These are phyloP conservation scores for Megalonaias nervosa DNA, from an alignment of 1,140 invertebrate species.

Conservation along the genomic window DNA sequence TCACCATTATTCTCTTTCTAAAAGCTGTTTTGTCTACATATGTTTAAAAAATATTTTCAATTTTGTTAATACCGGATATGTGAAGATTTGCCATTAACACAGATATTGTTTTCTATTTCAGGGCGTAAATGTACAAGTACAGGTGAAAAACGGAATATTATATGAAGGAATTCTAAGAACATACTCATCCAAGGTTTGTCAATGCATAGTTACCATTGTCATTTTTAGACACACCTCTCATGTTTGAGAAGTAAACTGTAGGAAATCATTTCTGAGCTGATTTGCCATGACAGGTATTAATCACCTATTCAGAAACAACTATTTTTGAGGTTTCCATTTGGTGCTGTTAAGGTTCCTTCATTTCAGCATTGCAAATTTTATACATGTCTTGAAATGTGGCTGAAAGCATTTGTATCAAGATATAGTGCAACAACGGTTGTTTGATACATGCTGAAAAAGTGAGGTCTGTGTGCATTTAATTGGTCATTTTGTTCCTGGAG, in stretches of 20 bases:
- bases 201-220: neutral
- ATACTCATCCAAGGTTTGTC: constrained; percentile 80
- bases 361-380: no score
- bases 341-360: neutral
- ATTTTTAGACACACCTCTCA: neutral
- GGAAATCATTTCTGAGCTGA: neutral
- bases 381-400: no score
- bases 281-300: neutral
- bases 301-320: neutral
- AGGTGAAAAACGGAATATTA: constrained; percentile 84
- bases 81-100: constrained; percentile 33
- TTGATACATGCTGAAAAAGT: no score
- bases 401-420: no score
- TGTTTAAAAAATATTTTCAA: constrained; percentile 31
- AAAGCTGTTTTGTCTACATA: constrained; percentile 12
- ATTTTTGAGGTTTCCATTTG: neutral
- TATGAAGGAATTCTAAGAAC: constrained; percentile 91
- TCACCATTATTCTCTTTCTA: constrained; percentile 72
- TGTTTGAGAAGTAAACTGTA: neutral
- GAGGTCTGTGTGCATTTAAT: no score
- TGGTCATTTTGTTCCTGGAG: no score
- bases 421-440: no score
- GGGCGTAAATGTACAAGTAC: constrained; percentile 73
- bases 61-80: constrained; percentile 32
- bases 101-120: constrained; percentile 42